Base-by-base conservation (phyloP, 2,888 invertebrate species). In the Pharmacophagus antenor region DNA sequence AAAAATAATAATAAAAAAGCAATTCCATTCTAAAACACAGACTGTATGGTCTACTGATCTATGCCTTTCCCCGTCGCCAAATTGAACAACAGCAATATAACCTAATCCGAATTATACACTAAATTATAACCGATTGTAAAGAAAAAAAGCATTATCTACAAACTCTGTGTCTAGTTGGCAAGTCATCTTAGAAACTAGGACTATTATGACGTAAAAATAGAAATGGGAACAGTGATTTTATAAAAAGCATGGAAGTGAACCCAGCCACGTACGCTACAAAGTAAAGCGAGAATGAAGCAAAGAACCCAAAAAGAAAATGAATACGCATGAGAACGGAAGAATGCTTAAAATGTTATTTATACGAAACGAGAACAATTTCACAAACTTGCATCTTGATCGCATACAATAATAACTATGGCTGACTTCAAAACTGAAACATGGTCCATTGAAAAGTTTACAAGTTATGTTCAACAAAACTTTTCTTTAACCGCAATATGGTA, bases 211-310 rank as follows among this genome's bases (percentile, higher is more conserved):
- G 31, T 23, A 48, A 54, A 23, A 31, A 44, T 20, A 18, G 53
- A 41, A 58, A 49, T 59, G n/a, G 50, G 58, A 58, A 58, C 68
- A 66, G 53, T 65, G 64, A 66, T 68, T 66, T 79, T 63, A 70
- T 64, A 69, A 70, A 76, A 77, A 76, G 59, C 70, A 52, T 51
- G 53, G 67, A 73, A 69, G 67, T 75, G 70, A 75, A 71, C 74
- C 74, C 76, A 70, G 82, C 82, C 82, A 71, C 76, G 70, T 63
- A 77, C 66, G 68, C 73, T 70, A 60, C 48, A 44, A n/a, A 63
- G 67, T 75, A 72, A 80, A 72, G 82, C 79, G 71, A 79, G 82
- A 84, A 79, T 71, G 82, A 82, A 82, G 81, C 83, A 82, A 81
- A 20, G 79, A 61, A 61, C 78, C 62, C n/a, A n/a, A 72, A 82